These are phyloP conservation scores for Dinoponera quadriceps DNA, from an alignment of 1,140 invertebrate genomes.

Conservation along the genomic window DNA sequence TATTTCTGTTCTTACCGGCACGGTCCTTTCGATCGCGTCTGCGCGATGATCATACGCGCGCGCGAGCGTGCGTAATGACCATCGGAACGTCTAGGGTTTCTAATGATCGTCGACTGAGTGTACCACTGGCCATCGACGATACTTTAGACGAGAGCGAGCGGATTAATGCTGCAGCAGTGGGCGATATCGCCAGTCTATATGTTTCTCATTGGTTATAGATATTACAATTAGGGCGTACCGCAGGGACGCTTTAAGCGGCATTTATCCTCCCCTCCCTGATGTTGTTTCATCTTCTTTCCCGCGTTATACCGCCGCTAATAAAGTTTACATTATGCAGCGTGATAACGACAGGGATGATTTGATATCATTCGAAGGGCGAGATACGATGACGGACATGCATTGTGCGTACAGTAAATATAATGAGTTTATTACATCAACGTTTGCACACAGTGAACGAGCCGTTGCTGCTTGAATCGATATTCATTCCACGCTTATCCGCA, in stretches of 20 bases:
- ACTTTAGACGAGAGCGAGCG: conserved; percentile 8
- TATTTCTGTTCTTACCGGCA: not conserved
- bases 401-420: not conserved
- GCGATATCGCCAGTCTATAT: not conserved
- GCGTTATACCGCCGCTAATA: not conserved
- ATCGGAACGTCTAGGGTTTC: conserved; percentile 29
- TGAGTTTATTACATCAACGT: not conserved
- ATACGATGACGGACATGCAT: not conserved
- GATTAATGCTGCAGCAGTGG: conserved; percentile 37
- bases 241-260: not conserved
- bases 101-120: not conserved
- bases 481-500: conserved; percentile 1
- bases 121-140: conserved; percentile 8
- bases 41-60: not conserved
- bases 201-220: not conserved
- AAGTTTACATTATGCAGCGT: not conserved
- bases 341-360: not conserved
- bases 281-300: conserved; percentile 17
- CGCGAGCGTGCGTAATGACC: conserved; percentile 23
- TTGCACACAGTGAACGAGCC: not conserved
- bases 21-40: not conserved
- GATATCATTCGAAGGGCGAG: not conserved
- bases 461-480: not conserved
- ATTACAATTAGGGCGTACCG: not conserved
- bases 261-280: not conserved